Evolutionary conservation across 1,140 invertebrate genomes (phyloP).

Genomic region (Drosophila melanica): DNA sequence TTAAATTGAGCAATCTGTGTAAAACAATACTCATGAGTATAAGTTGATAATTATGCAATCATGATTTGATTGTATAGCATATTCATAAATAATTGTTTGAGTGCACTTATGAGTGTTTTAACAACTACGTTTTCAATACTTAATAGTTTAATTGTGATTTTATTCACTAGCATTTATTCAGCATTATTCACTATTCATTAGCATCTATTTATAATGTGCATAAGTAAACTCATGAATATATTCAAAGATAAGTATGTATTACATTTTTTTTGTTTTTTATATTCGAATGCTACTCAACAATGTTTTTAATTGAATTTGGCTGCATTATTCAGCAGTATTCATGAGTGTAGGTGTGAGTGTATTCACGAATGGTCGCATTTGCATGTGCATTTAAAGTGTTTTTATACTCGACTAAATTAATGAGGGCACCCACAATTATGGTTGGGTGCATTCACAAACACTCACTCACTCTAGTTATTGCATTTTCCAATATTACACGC

Average conservation of each 20-base stretch:
- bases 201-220: no score
- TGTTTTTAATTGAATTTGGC: no score
- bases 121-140: no score
- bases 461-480: background rate
- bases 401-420: background rate
- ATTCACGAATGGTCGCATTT: no score
- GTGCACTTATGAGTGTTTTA: background rate
- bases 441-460: background rate
- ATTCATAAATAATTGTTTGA: background rate
- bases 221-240: background rate
- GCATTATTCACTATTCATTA: background rate
- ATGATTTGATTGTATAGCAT: background rate
- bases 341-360: no score
- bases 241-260: no score
- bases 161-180: background rate
- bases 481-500: constrained; percentile 33
- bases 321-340: no score
- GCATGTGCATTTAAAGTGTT: background rate
- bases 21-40: background rate
- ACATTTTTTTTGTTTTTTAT: no score
- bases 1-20: background rate
- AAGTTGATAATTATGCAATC: background rate
- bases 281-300: no score
- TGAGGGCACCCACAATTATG: background rate
- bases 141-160: no score